Evolutionary conservation across 37 sponge, comb jelly and placozoan genomes (phyloP).

Genomic region (Haliclona indistincta): DNA sequence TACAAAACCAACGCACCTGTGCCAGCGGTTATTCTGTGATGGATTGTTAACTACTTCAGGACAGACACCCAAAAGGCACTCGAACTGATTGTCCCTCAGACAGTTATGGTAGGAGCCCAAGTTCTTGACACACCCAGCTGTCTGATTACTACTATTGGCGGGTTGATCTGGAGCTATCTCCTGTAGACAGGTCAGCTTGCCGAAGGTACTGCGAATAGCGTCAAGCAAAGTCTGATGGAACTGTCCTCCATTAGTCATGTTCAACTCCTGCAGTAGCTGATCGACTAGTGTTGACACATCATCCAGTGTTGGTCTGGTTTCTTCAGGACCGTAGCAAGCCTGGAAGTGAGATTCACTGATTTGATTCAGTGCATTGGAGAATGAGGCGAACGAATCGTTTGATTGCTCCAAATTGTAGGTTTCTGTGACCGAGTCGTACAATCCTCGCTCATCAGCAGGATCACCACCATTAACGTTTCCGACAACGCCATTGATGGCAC

Average conservation of each 20-base stretch:
- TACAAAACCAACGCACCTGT: constrained; percentile 2
- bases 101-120: background rate
- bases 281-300: background rate
- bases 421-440: no score
- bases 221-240: background rate
- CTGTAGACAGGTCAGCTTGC: background rate
- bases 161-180: background rate
- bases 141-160: background rate
- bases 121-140: background rate
- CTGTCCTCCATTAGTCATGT: background rate
- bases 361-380: background rate
- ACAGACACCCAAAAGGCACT: background rate
- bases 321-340: constrained; percentile 10
- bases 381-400: background rate
- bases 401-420: no score
- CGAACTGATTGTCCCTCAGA: background rate
- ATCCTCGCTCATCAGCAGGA: no score
- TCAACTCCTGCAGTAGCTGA: background rate
- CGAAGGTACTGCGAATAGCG: background rate
- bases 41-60: background rate
- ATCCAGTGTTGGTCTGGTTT: background rate
- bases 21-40: no score
- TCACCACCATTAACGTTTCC: no score
- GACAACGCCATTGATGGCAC: no score
- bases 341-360: background rate